A percentile compares a stretch with the other conserved stretches of the same genome.
These are phyloP conservation scores for Trinectes maculatus DNA, from an alignment of 2,113 vertebrate species.

Conservation along the genomic window DNA sequence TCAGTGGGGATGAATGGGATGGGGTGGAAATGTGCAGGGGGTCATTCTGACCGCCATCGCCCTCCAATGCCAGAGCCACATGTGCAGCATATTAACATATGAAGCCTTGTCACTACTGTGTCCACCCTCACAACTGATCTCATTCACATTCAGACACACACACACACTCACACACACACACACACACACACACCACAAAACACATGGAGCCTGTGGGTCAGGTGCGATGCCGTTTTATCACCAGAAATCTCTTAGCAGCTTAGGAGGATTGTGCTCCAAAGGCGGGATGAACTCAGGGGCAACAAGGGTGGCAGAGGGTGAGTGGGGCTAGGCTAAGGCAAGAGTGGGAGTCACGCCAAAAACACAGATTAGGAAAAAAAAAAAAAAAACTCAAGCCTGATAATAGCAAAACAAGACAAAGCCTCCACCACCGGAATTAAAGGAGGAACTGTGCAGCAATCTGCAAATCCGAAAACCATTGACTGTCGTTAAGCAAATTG, in stretches of 20 bases:
- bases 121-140: slow-evolving; percentile 69
- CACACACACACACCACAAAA: slow-evolving; percentile 28
- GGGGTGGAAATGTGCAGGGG: slow-evolving; percentile 77
- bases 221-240: slow-evolving; percentile 66
- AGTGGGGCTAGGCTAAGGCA: slow-evolving; percentile 26
- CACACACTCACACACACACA: slow-evolving; percentile 40
- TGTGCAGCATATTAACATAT: slow-evolving; percentile 84
- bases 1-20: slow-evolving; percentile 78
- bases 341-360: slow-evolving; percentile 50
- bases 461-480: slow-evolving; percentile 78
- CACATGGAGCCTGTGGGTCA: slow-evolving; percentile 52
- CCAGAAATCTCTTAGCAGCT: slow-evolving; percentile 51
- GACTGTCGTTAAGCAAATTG: slow-evolving; percentile 78
- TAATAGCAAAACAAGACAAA: slow-evolving; percentile 61
- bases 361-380: slow-evolving; percentile 17
- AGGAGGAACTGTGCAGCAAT: slow-evolving; percentile 67
- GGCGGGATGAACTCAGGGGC: slow-evolving; percentile 41
- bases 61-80: slow-evolving; percentile 77
- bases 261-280: slow-evolving; percentile 35
- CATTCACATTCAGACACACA: slow-evolving; percentile 62
- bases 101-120: slow-evolving; percentile 78
- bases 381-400: slow-evolving; percentile 45
- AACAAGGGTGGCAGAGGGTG: slow-evolving; percentile 40
- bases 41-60: slow-evolving; percentile 74
- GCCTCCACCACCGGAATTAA: slow-evolving; percentile 69